Evolutionary conservation across 2,888 invertebrate genomes (phyloP).

Genomic region (Lydus trimaculatus): DNA sequence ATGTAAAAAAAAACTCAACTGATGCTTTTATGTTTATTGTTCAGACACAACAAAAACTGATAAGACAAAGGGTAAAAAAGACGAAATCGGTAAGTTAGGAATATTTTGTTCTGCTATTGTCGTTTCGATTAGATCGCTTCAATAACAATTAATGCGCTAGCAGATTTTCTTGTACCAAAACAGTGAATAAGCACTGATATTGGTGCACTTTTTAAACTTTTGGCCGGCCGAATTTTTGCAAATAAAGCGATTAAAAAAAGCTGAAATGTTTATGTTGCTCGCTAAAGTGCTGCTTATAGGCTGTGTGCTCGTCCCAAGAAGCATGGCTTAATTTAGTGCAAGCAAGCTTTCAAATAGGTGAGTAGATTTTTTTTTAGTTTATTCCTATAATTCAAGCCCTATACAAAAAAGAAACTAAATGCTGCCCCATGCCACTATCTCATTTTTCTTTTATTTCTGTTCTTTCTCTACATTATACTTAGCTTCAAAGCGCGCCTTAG

Average conservation of each 20-base stretch:
- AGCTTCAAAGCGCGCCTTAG: conserved; percentile 35
- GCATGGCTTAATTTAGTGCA: conserved; percentile 28
- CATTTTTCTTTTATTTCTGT: not conserved
- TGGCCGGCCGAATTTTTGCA: conserved; percentile 17
- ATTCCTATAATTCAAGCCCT: conserved; percentile 14
- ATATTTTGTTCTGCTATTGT: conserved; percentile 9
- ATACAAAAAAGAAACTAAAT: conserved; percentile 20
- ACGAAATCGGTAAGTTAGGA: conserved; percentile 52
- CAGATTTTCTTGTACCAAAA: conserved; percentile 13
- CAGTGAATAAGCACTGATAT: not conserved
- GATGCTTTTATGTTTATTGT: conserved; percentile 32
- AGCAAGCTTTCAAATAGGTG: conserved; percentile 19
- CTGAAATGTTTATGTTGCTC: conserved; percentile 28
- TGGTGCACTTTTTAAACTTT: conserved; percentile 14
- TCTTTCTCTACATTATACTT: conserved; percentile 37
- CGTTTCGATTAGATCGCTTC: conserved; percentile 2
- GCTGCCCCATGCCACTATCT: conserved; percentile 28
- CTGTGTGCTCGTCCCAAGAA: conserved; percentile 8
- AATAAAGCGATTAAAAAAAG: conserved; percentile 21
- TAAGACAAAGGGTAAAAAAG: conserved; percentile 51
- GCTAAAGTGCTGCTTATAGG: conserved; percentile 18
- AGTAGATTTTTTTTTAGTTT: conserved; percentile 21
- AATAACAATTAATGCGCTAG: conserved; percentile 13
- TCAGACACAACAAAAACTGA: conserved; percentile 50
- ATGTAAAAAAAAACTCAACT: conserved; percentile 18